Percentiles rank a stretch among this genome's conserved stretches.
These are phyloP conservation scores for Drosophila heteroneura DNA, from an alignment of 2,888 invertebrate genomes.

Conservation along the genomic window DNA sequence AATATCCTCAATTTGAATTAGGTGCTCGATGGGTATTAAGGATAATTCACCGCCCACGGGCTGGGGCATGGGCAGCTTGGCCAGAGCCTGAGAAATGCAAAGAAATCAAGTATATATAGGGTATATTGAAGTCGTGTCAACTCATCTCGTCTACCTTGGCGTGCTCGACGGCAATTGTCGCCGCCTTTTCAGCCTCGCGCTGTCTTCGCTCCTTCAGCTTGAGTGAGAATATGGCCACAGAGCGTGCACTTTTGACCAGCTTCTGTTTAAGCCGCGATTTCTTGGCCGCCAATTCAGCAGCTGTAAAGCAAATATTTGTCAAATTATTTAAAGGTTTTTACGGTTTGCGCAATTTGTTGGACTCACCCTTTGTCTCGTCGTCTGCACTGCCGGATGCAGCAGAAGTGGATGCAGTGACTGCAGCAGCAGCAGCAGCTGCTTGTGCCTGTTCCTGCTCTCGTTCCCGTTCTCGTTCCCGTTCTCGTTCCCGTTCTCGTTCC, in stretches of 20 bases:
- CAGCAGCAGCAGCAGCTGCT: conserved; percentile 35
- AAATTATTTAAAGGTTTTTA: background rate
- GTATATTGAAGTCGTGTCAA: background rate
- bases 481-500: conserved; percentile 36
- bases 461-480: conserved; percentile 39
- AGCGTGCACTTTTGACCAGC: conserved; percentile 93
- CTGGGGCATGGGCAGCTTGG: conserved; percentile 85
- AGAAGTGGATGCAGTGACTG: conserved; percentile 52
- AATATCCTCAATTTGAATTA: conserved; percentile 90
- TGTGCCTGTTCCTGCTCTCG: conserved; percentile 20
- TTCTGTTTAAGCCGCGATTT: conserved; percentile 91
- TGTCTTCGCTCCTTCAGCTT: conserved; percentile 92
- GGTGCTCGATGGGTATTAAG: conserved; percentile 93
- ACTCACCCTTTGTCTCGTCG: conserved; percentile 88
- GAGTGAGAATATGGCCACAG: conserved; percentile 94
- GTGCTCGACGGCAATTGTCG: conserved; percentile 87
- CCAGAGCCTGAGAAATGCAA: conserved; percentile 83
- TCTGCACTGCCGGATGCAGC: conserved; percentile 81
- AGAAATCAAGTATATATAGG: background rate
- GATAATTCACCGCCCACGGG: conserved; percentile 92
- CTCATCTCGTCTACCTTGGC: conserved; percentile 82
- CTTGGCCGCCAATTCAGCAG: conserved; percentile 88
- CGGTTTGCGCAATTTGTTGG: background rate
- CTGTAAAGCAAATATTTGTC: conserved; percentile 45
- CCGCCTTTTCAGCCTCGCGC: conserved; percentile 90